Evolutionary conservation across 2,888 invertebrate genomes (phyloP).

Genomic region (Ceratothoa steindachneri): DNA sequence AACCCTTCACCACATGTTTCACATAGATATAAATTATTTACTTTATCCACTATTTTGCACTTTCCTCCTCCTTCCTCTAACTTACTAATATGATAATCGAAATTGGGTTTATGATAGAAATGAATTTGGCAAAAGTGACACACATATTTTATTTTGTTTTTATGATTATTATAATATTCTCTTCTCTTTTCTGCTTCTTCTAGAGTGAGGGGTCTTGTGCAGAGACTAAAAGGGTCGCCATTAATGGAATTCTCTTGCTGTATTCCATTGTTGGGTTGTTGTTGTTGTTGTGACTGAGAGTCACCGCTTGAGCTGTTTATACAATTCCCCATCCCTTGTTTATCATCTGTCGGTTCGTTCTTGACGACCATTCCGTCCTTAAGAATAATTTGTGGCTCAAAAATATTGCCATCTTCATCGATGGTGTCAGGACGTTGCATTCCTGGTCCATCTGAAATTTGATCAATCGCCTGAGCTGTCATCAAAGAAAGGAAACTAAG

Average conservation of each 20-base stretch:
- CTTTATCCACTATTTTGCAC: conserved; percentile 39
- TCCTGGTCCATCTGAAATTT: conserved; percentile 42
- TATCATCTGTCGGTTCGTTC: conserved; percentile 34
- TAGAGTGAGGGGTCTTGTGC: conserved; percentile 23
- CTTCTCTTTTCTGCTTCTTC: conserved; percentile 43
- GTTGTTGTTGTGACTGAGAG: conserved; percentile 9
- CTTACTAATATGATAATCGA: conserved; percentile 45
- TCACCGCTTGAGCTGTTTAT: neutral
- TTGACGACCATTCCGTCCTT: conserved; percentile 45
- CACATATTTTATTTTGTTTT: conserved; percentile 46
- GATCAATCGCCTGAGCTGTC: neutral
- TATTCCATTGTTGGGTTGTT: neutral
- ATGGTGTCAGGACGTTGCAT: conserved; percentile 47
- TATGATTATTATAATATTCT: conserved; percentile 47
- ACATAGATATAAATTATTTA: conserved; percentile 45
- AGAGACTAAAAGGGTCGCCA: conserved; percentile 1
- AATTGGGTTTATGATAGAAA: conserved; percentile 47
- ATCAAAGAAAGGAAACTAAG: neutral
- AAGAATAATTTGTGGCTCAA: conserved; percentile 45
- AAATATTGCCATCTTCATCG: conserved; percentile 47
- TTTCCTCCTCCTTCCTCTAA: conserved; percentile 35
- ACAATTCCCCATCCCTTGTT: neutral
- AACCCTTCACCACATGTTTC: conserved; percentile 46
- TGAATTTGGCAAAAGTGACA: conserved; percentile 47
- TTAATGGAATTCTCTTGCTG: neutral